Evolutionary conservation across 2,888 invertebrate genomes (phyloP), one percentile per base, ranked within the genome.

Genomic region (Bruchidius siliquastri): DNA sequence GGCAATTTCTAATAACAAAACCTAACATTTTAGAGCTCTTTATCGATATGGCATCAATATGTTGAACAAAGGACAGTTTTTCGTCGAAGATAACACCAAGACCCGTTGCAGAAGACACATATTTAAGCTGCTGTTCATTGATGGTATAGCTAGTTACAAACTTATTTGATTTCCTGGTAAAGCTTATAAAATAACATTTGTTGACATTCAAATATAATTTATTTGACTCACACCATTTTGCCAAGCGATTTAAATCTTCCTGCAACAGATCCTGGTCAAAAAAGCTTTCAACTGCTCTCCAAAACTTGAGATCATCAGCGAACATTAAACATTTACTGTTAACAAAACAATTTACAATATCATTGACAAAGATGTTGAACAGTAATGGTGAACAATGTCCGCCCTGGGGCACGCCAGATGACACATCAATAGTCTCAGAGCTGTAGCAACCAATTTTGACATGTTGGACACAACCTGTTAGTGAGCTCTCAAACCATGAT

Each of bases 141-240:
- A 32, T 71, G 21, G n/a, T 30, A 21, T 20, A 71, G 20, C 2
- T 71, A 20, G 71, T 18, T 30, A 20, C 71, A 20, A 32, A 20
- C 21, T 32, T 49, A 71, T 32, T 22, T 30, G 32, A 0, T 49
- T 71, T 71, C 18, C 67, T 2, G 67, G 67, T 4, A 67, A 67
- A 67, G 67, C 71, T 49, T 71, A 71, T 30, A 32, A 20, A 71
- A 32, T 32, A 71, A 71, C 71, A 71, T 32, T 30, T 32, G n/a
- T 20, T 71, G 3, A 71, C 49, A 71, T 32, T n/a, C n/a, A n/a
- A n/a, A n/a, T n/a, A n/a, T n/a, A 32, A 21, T 32, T 71, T 71
- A 49, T 71, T 32, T 71, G 20, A 20, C 20, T 26, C n/a, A n/a
- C 71, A 71, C 49, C 71, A 71, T 20, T 32, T 21, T 10, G 32